Conservation (phyloP, 2,113 vertebrate genomes). For the Trochalopteron elliotii region DNA sequence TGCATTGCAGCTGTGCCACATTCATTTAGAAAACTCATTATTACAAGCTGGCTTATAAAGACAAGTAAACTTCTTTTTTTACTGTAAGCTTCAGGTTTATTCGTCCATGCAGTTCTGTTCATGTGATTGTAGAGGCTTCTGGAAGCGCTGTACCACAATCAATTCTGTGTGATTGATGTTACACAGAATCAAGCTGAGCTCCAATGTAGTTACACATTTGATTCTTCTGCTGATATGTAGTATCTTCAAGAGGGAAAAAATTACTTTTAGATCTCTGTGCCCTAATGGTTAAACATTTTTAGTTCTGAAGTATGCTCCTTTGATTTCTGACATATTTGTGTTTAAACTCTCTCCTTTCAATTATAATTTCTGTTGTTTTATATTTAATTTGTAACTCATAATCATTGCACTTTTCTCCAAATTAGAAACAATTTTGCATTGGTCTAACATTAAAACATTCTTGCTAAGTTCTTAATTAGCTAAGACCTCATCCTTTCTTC, state of each 20-base stretch:
- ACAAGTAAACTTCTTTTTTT: constrained; percentile 60
- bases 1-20: constrained; percentile 71
- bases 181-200: constrained; percentile 27
- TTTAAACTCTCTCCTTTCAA: background rate
- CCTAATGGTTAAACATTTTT: background rate
- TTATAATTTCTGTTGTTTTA: background rate
- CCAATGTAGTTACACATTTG: background rate
- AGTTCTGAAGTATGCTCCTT: background rate
- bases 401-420: background rate
- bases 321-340: background rate
- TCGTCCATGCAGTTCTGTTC: background rate
- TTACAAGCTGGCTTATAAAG: constrained; percentile 64
- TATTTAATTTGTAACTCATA: background rate
- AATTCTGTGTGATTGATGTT: background rate
- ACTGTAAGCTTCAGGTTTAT: constrained; percentile 16
- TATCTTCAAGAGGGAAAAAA: background rate
- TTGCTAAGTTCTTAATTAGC: background rate
- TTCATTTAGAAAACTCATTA: constrained; percentile 77
- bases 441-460: background rate
- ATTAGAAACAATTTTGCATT: background rate
- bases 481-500: background rate
- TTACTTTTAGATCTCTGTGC: background rate
- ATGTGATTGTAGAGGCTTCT: constrained; percentile 39
- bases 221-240: background rate
- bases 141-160: constrained; percentile 14